Conservation (phyloP, 2,888 invertebrate species). For the Rotaria sp. region DNA sequence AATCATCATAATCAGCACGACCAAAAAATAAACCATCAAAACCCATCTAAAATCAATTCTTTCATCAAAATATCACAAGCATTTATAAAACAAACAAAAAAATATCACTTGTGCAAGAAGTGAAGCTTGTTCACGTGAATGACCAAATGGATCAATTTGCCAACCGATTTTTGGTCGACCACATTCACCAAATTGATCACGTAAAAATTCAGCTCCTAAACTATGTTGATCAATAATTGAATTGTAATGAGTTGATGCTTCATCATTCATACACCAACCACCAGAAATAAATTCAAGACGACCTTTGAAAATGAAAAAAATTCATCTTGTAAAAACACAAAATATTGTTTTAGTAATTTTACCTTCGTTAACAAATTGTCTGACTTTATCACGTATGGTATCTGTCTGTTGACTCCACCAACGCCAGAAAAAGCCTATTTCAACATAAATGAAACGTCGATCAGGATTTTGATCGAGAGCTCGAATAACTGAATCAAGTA, state of each 20-base stretch:
- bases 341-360: background rate
- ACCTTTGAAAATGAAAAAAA: conserved; percentile 45
- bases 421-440: conserved; percentile 77
- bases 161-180: conserved; percentile 70
- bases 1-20: conserved; percentile 65
- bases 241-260: conserved; percentile 59
- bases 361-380: conserved; percentile 61
- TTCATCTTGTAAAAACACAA: background rate
- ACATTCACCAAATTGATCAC: conserved; percentile 59
- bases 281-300: conserved; percentile 41
- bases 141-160: conserved; percentile 82
- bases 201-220: conserved; percentile 58
- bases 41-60: conserved; percentile 28
- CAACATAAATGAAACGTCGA: conserved; percentile 74
- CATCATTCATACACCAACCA: conserved; percentile 57
- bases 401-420: conserved; percentile 72
- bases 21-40: conserved; percentile 38
- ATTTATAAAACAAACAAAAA: conserved; percentile 10
- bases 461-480: conserved; percentile 66
- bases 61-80: too few relatives aligned
- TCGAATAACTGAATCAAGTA: conserved; percentile 60
- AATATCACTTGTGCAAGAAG: conserved; percentile 58
- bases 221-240: conserved; percentile 60
- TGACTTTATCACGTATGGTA: conserved; percentile 61
- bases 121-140: conserved; percentile 76